Evolutionary conservation across 2,797 vertebrate species (phyloP), one percentile per base, ranked within the genome.

Genomic region (Decapterus maruadsi): DNA sequence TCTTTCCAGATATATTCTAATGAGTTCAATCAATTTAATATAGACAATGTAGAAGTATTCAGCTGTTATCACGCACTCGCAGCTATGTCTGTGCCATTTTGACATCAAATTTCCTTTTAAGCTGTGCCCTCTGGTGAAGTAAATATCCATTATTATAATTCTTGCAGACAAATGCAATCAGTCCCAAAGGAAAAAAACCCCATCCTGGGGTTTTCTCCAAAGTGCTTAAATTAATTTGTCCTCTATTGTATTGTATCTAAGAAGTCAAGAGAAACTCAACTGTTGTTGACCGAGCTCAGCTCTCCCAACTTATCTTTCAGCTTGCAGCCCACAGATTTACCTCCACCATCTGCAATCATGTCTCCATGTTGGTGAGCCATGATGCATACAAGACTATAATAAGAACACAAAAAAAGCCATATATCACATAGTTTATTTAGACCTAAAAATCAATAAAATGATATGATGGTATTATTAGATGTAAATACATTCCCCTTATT

Each of bases 81-180:
- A 51, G 48, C n/a, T 51, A 11, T 20, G n/a, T 51, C n/a, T 19
- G n/a, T 19, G n/a, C n/a, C n/a, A 51, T 22, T 20, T 22, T 51
- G 50, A 51, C 10, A 51, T 20, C n/a, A n/a, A 8, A 48, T n/a
- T 48, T n/a, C 26, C 36, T 43, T 45, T 20, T 20, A 31, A 31
- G 6, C 38, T 67, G 56, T 61, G n/a, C 54, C 0, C 4, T 57
- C 20, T n/a, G 19, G 17, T 42, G 4, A 54, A 50, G 3, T 9
- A 55, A 5, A 55, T 60, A 20, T 8, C 17, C 45, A 40, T 14
- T 68, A 80, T 78, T 72, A 3, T 12, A 31, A 26, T 80, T 80
- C 10, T 48, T 34, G 31, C 0, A 3, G 13, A 59, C n/a, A 64
- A 64, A 50, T 60, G 6, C 58, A 42, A 22, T 12, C 48, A 31